phyloP scores from a whole-genome alignment of 2,797 vertebrate species.

The Syngnathus rostellatus region DNA sequence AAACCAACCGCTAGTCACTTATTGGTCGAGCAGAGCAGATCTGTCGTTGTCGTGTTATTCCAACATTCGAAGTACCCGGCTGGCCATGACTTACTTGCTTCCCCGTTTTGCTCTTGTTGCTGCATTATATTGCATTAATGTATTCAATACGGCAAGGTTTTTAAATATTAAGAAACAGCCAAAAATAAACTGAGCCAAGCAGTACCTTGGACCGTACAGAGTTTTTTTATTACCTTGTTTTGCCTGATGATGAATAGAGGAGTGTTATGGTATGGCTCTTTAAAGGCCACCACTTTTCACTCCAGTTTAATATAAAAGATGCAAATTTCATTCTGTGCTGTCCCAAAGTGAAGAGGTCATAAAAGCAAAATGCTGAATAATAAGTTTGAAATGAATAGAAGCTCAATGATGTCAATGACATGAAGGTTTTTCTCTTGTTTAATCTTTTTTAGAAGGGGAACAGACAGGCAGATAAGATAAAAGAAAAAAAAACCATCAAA shows the following conservation, averaged over 20 bases:
- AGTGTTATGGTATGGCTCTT: background rate
- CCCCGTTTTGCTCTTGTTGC: too few relatives aligned
- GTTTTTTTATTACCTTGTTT: background rate
- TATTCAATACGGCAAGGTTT: background rate
- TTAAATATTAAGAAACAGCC: background rate
- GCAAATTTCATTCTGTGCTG: background rate
- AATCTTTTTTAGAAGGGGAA: background rate
- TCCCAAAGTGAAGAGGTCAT: background rate
- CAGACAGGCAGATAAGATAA: conserved; percentile 9
- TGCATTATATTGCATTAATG: background rate
- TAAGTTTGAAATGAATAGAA: background rate
- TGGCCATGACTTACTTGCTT: too few relatives aligned
- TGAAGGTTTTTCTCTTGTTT: conserved; percentile 1
- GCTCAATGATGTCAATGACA: background rate
- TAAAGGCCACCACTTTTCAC: background rate
- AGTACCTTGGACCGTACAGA: background rate
- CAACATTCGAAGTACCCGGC: too few relatives aligned
- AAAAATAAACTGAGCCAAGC: background rate
- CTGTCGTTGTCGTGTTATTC: too few relatives aligned
- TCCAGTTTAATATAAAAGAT: background rate
- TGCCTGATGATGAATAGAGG: background rate
- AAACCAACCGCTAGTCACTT: too few relatives aligned
- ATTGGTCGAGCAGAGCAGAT: too few relatives aligned
- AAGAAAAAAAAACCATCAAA: conserved; percentile 1
- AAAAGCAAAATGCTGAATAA: background rate